Percentiles rank a stretch among this genome's conserved stretches.
These are phyloP conservation scores for Cheirogaleus medius DNA, from an alignment of 2,113 vertebrate genomes.

Conservation along the genomic window DNA sequence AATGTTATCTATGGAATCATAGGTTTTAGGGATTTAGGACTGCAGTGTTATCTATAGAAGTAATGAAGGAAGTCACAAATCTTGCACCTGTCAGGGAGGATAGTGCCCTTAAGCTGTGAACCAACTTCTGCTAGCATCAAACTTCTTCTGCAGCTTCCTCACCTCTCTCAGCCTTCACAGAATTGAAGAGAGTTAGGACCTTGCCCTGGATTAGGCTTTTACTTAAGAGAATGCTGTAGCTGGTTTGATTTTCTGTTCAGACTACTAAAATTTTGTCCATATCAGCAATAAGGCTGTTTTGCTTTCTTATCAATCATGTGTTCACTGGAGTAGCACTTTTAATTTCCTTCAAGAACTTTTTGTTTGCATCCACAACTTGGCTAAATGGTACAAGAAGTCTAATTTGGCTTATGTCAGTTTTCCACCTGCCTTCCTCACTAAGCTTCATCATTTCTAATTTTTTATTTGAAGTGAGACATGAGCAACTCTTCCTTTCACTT, in stretches of 20 bases:
- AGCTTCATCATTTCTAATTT: background rate
- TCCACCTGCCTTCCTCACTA: background rate
- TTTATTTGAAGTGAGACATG: background rate
- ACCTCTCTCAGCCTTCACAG: background rate
- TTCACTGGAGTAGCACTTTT: background rate
- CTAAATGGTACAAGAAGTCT: background rate
- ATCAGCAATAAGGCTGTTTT: background rate
- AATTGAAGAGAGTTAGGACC: background rate
- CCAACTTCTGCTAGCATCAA: background rate
- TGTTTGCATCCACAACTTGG: background rate
- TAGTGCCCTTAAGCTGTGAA: background rate
- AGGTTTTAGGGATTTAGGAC: too few relatives aligned
- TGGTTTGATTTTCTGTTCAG: background rate
- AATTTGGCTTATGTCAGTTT: background rate
- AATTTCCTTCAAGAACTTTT: background rate
- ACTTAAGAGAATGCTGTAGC: background rate
- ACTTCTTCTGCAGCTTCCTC: background rate
- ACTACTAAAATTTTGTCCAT: background rate
- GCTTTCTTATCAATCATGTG: background rate
- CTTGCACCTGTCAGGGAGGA: too few relatives aligned
- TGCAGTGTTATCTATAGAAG: too few relatives aligned
- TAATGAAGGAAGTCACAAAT: too few relatives aligned
- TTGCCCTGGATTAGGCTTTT: background rate
- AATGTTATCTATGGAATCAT: too few relatives aligned
- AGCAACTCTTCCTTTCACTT: background rate